Conservation (phyloP, 2,113 vertebrate genomes). For the Misgurnus mizolepis region DNA sequence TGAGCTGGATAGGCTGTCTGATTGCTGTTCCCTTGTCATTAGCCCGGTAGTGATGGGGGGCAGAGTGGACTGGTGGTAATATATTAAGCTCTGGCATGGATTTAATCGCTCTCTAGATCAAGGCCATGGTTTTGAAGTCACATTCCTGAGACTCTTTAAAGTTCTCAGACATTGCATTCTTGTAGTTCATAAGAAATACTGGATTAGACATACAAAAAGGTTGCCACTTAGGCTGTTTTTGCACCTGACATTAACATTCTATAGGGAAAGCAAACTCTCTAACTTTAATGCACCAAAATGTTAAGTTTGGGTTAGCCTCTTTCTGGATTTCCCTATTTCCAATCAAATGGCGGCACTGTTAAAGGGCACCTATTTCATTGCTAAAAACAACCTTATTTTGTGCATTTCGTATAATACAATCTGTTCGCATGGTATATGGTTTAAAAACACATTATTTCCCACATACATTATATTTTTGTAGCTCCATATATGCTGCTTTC, state of each 20-base stretch:
- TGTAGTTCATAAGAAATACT: constrained; percentile 49
- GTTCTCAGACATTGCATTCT: constrained; percentile 44
- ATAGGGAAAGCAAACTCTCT: constrained; percentile 27
- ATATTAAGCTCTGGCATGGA: constrained; percentile 45
- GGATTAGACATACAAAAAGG: constrained; percentile 39
- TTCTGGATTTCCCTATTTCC: no score
- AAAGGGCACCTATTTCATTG: no score
- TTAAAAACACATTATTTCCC: no score
- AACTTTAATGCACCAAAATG: constrained; percentile 25
- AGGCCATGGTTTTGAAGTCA: constrained; percentile 47
- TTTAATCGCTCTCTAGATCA: constrained; percentile 49
- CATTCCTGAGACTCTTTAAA: constrained; percentile 44
- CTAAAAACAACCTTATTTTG: no score
- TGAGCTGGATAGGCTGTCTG: constrained; percentile 24
- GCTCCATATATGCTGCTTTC: no score
- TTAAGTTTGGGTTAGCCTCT: neutral
- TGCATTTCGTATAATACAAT: no score
- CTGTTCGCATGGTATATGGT: no score
- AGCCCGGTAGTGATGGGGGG: constrained; percentile 20
- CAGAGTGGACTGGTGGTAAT: constrained; percentile 32
- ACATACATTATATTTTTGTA: no score
- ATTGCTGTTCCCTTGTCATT: constrained; percentile 17
- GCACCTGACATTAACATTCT: constrained; percentile 46
- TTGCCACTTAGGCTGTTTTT: constrained; percentile 30
- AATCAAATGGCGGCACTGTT: no score